Conservation (phyloP, 2,113 vertebrate genomes). For the Fukomys damarensis region DNA sequence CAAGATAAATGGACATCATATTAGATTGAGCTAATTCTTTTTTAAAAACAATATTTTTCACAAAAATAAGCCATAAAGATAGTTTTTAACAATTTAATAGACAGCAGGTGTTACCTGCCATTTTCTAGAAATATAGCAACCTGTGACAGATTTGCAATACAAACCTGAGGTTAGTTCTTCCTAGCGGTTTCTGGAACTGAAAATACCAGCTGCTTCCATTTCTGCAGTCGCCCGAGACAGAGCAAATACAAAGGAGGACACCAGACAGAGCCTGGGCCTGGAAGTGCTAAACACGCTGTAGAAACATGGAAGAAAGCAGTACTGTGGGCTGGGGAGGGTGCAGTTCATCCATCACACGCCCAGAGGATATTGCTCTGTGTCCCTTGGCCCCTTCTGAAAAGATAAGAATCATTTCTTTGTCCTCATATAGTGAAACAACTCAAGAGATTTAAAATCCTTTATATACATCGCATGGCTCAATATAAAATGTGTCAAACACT, state of each 20-base stretch:
- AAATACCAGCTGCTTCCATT: conserved; percentile 80
- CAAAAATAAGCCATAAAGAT: conserved; percentile 8
- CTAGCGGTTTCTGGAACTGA: conserved; percentile 68
- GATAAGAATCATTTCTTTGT: not conserved
- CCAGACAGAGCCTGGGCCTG: conserved; percentile 63
- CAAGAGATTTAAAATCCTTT: not conserved
- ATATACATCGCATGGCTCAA: not conserved
- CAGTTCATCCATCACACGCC: conserved; percentile 61
- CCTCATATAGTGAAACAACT: not conserved
- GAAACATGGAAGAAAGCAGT: conserved; percentile 61
- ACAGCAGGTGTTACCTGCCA: conserved; percentile 17
- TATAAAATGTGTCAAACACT: not conserved
- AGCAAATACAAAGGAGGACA: conserved; percentile 69
- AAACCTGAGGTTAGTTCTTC: conserved; percentile 73
- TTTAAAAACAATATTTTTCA: not conserved
- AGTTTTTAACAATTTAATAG: conserved; percentile 55
- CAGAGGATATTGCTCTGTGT: conserved; percentile 54
- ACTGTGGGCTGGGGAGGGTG: conserved; percentile 13
- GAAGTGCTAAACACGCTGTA: conserved; percentile 55
- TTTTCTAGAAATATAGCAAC: conserved; percentile 62
- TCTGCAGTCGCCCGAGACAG: conserved; percentile 72
- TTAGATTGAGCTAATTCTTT: conserved; percentile 18
- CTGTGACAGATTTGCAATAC: conserved; percentile 76
- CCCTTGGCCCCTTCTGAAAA: conserved; percentile 52
- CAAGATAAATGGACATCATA: not conserved